Conservation (phyloP, 2,888 invertebrate genomes). For the Bombylius discolor region DNA sequence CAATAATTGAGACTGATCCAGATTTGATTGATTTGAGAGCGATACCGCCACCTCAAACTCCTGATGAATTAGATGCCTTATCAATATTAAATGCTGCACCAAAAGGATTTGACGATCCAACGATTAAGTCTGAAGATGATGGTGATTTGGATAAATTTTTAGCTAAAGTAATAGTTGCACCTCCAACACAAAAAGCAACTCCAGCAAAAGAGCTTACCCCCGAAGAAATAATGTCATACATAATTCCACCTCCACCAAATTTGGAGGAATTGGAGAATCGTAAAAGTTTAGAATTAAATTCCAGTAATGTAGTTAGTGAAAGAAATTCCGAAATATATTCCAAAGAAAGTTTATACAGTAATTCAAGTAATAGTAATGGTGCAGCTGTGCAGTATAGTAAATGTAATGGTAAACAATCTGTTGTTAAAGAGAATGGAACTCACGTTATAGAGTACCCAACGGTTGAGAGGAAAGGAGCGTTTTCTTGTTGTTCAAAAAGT, state of each 20-base stretch:
- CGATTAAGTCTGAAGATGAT: conserved; percentile 23
- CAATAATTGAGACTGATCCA: conserved; percentile 53
- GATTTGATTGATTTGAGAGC: conserved; percentile 83
- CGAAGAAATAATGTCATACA: conserved; percentile 73
- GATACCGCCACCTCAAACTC: conserved; percentile 75
- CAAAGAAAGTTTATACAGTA: conserved; percentile 40
- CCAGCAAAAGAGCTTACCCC: conserved; percentile 66
- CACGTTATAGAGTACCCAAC: conserved; percentile 60
- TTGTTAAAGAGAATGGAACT: conserved; percentile 8
- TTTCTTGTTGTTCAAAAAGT: conserved; percentile 55
- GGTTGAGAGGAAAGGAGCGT: conserved; percentile 57
- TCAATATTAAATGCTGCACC: conserved; percentile 60
- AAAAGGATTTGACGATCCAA: conserved; percentile 59
- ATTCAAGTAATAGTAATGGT: conserved; percentile 26
- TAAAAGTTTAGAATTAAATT: conserved; percentile 11
- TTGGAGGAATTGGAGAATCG: conserved; percentile 35
- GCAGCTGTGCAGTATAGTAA: conserved; percentile 3
- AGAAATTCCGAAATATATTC: conserved; percentile 37
- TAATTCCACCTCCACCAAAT: conserved; percentile 66
- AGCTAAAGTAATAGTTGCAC: conserved; percentile 63
- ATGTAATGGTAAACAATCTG: neutral
- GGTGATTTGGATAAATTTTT: conserved; percentile 67
- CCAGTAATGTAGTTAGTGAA: conserved; percentile 33
- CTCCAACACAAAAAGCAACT: conserved; percentile 61
- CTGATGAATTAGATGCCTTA: conserved; percentile 63